Conservation (phyloP, 2,888 invertebrate genomes). For the Drosophila nr. medialis region DNA sequence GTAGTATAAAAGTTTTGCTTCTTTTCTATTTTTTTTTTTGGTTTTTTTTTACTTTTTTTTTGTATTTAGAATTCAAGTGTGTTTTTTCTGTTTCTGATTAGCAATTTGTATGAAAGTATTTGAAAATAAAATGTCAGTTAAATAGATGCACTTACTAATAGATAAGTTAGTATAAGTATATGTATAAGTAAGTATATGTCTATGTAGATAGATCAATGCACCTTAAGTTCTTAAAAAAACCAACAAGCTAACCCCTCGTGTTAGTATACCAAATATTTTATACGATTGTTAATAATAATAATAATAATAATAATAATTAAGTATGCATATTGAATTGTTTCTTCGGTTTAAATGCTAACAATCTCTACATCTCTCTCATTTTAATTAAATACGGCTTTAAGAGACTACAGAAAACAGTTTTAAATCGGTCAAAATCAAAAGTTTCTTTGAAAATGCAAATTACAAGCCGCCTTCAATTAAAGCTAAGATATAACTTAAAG, state of each 20-base stretch:
- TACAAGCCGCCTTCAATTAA: constrained; percentile 8
- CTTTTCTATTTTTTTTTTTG: constrained; percentile 17
- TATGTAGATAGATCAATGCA: constrained; percentile 66
- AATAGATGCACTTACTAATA: constrained; percentile 41
- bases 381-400: constrained; percentile 21
- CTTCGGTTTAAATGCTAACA: constrained; percentile 72
- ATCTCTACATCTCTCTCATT: constrained; percentile 78
- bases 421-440: constrained; percentile 20
- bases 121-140: constrained; percentile 57
- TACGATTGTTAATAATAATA: constrained; percentile 22
- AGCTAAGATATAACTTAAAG: constrained; percentile 35
- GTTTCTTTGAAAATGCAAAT: background rate
- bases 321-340: constrained; percentile 42
- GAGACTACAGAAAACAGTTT: constrained; percentile 12
- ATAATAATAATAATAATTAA: constrained; percentile 39
- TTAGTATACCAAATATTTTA: constrained; percentile 35
- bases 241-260: constrained; percentile 45
- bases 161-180: constrained; percentile 27
- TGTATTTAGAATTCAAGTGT: constrained; percentile 20
- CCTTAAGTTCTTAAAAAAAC: constrained; percentile 54
- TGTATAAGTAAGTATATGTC: constrained; percentile 31
- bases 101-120: constrained; percentile 50
- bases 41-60: constrained; percentile 21
- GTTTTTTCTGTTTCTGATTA: constrained; percentile 12
- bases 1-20: constrained; percentile 58